phyloP scores from a whole-genome alignment of 2,797 vertebrate genomes.

The Muscicapa comitata region DNA sequence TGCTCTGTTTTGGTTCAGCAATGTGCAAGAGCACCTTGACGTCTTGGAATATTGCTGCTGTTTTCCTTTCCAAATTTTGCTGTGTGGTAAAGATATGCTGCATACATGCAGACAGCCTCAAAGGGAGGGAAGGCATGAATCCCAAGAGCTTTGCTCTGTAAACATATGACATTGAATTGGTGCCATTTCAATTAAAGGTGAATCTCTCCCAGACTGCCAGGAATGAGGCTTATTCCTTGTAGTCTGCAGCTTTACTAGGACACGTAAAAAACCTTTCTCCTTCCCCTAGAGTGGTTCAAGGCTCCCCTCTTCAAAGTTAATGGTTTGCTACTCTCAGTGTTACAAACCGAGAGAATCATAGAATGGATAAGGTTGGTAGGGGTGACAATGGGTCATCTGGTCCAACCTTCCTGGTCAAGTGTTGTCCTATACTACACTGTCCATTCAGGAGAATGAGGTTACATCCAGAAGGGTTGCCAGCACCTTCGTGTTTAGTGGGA shows the following conservation, averaged over 20 bases:
- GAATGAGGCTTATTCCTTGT: background rate
- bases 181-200: conserved; percentile 6
- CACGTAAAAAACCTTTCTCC: background rate
- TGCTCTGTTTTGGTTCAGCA: background rate
- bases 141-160: background rate
- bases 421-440: background rate
- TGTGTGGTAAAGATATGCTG: background rate
- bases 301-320: background rate
- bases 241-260: background rate
- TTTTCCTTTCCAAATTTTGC: background rate
- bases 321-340: background rate
- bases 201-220: background rate
- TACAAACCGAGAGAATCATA: background rate
- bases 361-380: background rate
- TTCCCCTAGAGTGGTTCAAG: background rate
- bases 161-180: background rate
- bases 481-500: background rate
- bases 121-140: background rate
- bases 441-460: background rate
- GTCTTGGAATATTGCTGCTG: background rate
- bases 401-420: background rate
- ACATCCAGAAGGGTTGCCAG: background rate
- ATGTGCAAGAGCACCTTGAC: background rate
- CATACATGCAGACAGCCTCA: background rate
- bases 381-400: background rate